These are phyloP conservation scores for Anseranas semipalmata DNA, from an alignment of 2,113 vertebrate genomes.

Conservation along the genomic window DNA sequence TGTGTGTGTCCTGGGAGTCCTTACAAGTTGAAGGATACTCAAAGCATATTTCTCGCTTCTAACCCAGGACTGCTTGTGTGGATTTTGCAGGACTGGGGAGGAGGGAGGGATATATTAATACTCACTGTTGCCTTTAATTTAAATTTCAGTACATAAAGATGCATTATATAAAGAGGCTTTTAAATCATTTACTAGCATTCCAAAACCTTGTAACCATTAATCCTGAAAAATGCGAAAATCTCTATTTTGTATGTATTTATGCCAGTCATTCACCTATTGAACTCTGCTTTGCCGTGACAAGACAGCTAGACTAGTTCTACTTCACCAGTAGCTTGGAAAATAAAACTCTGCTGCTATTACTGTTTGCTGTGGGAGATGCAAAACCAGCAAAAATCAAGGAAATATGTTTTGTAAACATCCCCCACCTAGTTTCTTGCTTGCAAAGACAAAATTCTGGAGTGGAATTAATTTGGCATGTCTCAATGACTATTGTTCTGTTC, in stretches of 20 bases:
- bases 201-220: neutral
- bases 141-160: neutral
- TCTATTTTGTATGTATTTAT: neutral
- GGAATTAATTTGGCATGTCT: slow-evolving; percentile 17
- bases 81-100: neutral
- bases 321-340: neutral
- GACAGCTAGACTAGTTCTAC: neutral
- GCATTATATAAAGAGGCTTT: neutral
- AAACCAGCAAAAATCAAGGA: neutral
- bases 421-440: neutral
- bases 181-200: neutral
- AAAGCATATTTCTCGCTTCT: neutral
- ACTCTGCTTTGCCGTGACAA: neutral
- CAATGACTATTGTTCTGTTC: slow-evolving; percentile 13
- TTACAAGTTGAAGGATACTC: neutral
- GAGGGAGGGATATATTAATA: neutral
- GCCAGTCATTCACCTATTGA: neutral
- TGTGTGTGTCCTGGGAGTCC: rapidly evolving
- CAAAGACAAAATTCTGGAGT: neutral
- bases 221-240: neutral
- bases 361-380: neutral
- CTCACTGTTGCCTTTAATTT: neutral
- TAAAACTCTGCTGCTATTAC: neutral
- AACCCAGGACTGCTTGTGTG: neutral
- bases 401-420: neutral